phyloP scores from a whole-genome alignment of 2,888 invertebrate species.

The Mechanitis messenoides region DNA sequence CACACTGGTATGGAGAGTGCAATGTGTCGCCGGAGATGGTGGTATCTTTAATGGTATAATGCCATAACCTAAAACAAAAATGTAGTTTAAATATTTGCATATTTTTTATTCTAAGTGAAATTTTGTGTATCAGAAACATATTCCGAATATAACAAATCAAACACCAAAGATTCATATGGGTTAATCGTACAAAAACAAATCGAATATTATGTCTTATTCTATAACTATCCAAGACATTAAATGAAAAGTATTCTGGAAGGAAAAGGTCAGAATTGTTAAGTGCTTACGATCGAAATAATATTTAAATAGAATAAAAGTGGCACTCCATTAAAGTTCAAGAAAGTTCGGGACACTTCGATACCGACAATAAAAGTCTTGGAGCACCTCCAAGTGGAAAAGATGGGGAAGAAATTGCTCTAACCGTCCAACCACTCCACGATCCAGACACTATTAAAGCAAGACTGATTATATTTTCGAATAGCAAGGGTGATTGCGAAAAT shows the following conservation, averaged over 20 bases:
- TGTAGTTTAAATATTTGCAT: constrained; percentile 4
- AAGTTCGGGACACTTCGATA: constrained; percentile 48
- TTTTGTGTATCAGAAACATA: not conserved
- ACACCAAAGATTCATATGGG: too few species aligned
- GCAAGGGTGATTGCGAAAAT: constrained; percentile 8
- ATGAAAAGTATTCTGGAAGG: not conserved
- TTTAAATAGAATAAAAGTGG: constrained; percentile 36
- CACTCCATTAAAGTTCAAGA: constrained; percentile 50
- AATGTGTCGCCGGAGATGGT: constrained; percentile 75
- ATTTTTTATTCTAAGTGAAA: too few species aligned
- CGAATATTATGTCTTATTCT: too few species aligned
- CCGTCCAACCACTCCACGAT: constrained; percentile 35
- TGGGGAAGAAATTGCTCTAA: constrained; percentile 44
- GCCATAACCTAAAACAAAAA: constrained; percentile 73
- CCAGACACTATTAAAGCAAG: constrained; percentile 35
- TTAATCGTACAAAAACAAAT: too few species aligned
- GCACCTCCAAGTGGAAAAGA: constrained; percentile 63
- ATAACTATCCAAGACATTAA: not conserved
- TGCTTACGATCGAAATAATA: constrained; percentile 19
- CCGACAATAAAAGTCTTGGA: constrained; percentile 66
- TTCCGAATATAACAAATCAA: too few species aligned
- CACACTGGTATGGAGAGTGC: constrained; percentile 78
- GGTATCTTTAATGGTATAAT: constrained; percentile 79
- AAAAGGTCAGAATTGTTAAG: constrained; percentile 1
- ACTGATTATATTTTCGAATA: constrained; percentile 14